Evolutionary conservation across 2,797 vertebrate genomes (phyloP).

Genomic region (Champsocephalus gunnari): DNA sequence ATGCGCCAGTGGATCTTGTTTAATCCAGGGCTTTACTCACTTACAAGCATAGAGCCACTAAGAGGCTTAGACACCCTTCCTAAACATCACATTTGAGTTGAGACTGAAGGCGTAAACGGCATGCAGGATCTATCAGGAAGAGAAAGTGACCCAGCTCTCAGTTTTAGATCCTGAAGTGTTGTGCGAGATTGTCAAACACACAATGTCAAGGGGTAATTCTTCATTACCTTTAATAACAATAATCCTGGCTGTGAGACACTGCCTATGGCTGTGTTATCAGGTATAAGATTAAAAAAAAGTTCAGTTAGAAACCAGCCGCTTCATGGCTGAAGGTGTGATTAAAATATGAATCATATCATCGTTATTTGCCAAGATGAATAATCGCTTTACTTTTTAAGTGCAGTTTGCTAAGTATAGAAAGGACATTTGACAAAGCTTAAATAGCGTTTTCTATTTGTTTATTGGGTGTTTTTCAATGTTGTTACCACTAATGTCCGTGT

Average conservation of each 20-base stretch:
- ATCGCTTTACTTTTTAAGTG: constrained; percentile 41
- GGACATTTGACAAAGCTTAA: constrained; percentile 53
- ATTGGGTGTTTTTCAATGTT: constrained; percentile 40
- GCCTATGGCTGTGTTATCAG: constrained; percentile 29
- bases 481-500: constrained; percentile 26
- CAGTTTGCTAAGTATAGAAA: constrained; percentile 28
- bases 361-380: constrained; percentile 52
- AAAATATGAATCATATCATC: constrained; percentile 49
- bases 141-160: constrained; percentile 38
- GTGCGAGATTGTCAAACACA: constrained; percentile 24
- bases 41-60: constrained; percentile 60
- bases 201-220: constrained; percentile 32
- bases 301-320: constrained; percentile 31
- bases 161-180: constrained; percentile 23
- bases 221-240: constrained; percentile 60
- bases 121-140: constrained; percentile 20
- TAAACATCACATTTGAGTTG: constrained; percentile 52
- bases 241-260: constrained; percentile 25
- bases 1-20: constrained; percentile 59
- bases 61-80: constrained; percentile 63
- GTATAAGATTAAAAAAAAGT: constrained; percentile 32
- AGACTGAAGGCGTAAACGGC: constrained; percentile 47
- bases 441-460: constrained; percentile 40
- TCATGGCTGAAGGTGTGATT: constrained; percentile 39
- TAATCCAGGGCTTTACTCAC: constrained; percentile 63